A percentile compares a stretch with the other conserved stretches of the same genome.
phyloP scores from a whole-genome alignment of 2,888 invertebrate genomes.

The Drosophila falleni region DNA sequence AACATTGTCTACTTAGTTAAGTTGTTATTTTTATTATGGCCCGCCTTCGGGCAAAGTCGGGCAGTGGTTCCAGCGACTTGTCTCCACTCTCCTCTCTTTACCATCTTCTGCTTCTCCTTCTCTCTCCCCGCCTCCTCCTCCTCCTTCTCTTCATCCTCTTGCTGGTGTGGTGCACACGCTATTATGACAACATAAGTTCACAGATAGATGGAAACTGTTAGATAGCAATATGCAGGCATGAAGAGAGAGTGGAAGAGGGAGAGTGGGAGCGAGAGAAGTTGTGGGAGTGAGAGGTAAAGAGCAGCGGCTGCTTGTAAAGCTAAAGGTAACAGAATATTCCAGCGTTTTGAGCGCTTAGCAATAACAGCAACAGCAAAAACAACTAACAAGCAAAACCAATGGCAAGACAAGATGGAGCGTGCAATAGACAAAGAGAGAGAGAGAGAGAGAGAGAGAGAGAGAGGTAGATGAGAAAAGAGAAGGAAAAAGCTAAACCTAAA shows the following conservation, averaged over 20 bases:
- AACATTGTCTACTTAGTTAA: conserved; percentile 71
- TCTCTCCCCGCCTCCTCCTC: background rate
- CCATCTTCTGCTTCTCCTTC: background rate
- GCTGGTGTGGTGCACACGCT: conserved; percentile 35
- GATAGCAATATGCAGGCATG: background rate
- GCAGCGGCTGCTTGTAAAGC: background rate
- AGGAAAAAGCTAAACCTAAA: background rate
- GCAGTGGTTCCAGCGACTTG: conserved; percentile 8
- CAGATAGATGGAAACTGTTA: conserved; percentile 45
- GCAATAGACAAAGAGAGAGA: background rate
- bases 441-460: background rate
- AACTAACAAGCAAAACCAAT: conserved; percentile 1
- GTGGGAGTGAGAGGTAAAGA: background rate
- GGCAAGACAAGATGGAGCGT: background rate
- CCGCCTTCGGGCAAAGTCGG: conserved; percentile 49
- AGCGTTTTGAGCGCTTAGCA: conserved; percentile 39
- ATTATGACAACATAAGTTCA: conserved; percentile 71
- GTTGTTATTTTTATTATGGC: conserved; percentile 74
- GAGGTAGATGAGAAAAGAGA: background rate
- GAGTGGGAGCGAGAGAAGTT: background rate
- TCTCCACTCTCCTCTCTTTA: background rate
- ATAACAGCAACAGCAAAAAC: conserved; percentile 39
- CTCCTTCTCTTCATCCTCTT: no score
- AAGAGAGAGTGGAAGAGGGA: background rate
- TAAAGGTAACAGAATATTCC: conserved; percentile 39